Evolutionary conservation across 2,113 vertebrate genomes (phyloP).

Genomic region (Crocuta crocuta): DNA sequence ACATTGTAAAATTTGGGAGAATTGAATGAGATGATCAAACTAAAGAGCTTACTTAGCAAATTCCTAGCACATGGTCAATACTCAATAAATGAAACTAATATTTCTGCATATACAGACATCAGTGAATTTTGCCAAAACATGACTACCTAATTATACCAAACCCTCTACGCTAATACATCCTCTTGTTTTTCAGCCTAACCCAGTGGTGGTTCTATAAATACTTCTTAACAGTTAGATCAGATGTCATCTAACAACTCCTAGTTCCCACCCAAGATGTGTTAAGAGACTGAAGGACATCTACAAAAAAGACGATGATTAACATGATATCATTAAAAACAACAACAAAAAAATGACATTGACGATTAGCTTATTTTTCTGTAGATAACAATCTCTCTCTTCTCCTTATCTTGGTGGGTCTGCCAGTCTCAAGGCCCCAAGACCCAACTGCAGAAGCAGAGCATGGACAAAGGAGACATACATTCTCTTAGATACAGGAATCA

Average conservation of each 20-base stretch:
- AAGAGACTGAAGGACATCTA: not conserved
- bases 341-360: not conserved
- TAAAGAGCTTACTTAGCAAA: not conserved
- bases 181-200: not conserved
- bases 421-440: not conserved
- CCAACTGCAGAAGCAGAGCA: not conserved
- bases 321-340: not conserved
- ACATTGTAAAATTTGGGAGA: not conserved
- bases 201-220: not conserved
- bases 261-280: not conserved
- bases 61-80: not conserved
- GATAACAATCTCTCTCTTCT: not conserved
- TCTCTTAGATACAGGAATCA: not conserved
- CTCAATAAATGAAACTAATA: not conserved
- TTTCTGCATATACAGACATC: not conserved
- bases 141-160: not conserved
- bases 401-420: not conserved
- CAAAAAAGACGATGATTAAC: not conserved
- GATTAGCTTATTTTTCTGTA: not conserved
- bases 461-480: not conserved
- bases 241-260: not conserved
- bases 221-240: not conserved
- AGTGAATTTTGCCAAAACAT: conserved; percentile 3
- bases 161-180: not conserved
- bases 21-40: not conserved